phyloP scores from a whole-genome alignment of 1,140 invertebrate species.

The Laupala kohalensis region DNA sequence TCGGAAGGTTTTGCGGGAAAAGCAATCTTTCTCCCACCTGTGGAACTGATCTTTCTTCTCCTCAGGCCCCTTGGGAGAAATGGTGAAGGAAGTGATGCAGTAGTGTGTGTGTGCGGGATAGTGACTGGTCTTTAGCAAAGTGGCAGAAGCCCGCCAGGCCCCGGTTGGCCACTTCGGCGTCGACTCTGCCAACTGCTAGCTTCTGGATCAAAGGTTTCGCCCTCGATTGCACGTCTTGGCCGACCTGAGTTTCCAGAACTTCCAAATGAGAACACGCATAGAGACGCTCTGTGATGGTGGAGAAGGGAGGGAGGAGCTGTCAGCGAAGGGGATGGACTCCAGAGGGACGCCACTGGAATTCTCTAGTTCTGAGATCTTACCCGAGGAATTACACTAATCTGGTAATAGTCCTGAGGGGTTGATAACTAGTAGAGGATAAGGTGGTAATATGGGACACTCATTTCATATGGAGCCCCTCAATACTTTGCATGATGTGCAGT shows the following conservation, averaged over 20 bases:
- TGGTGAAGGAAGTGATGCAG: too few relatives aligned
- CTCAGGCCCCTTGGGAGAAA: neutral
- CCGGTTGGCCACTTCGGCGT: neutral
- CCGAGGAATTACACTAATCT: too few relatives aligned
- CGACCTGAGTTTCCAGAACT: neutral
- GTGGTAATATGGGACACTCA: too few relatives aligned
- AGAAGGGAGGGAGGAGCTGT: neutral
- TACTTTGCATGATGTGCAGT: too few relatives aligned
- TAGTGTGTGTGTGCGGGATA: too few relatives aligned
- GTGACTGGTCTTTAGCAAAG: too few relatives aligned
- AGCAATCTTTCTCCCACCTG: neutral
- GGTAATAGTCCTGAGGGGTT: too few relatives aligned
- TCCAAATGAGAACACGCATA: neutral
- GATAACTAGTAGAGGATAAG: too few relatives aligned
- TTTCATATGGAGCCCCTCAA: too few relatives aligned
- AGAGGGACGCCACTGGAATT: too few relatives aligned
- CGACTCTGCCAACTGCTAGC: neutral
- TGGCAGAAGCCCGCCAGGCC: too few relatives aligned
- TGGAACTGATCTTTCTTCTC: neutral
- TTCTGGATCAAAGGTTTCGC: neutral
- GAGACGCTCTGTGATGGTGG: neutral
- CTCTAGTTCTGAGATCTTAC: too few relatives aligned
- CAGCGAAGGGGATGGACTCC: neutral
- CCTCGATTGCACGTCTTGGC: neutral
- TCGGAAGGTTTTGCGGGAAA: neutral